Percentiles rank a stretch among this genome's conserved stretches.
These are phyloP conservation scores for Lydus trimaculatus DNA, from an alignment of 2,888 invertebrate genomes.

Conservation along the genomic window DNA sequence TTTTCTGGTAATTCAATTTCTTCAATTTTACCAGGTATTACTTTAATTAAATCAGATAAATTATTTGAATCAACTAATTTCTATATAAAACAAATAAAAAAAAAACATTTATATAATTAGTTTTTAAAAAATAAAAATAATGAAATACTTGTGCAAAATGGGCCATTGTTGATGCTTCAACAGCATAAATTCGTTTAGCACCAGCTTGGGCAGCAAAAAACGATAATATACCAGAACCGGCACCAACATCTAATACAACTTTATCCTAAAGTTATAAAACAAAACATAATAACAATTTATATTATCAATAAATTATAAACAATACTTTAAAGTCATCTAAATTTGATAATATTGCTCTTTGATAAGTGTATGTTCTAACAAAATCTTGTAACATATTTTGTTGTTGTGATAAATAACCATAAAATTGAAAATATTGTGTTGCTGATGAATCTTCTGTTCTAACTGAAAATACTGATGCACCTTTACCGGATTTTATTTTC, in stretches of 20 bases:
- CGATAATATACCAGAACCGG: constrained; percentile 97
- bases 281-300: neutral
- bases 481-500: constrained; percentile 76
- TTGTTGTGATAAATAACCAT: constrained; percentile 98
- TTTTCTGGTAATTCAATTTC: constrained; percentile 95
- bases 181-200: constrained; percentile 95
- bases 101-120: neutral
- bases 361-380: constrained; percentile 97
- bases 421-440: constrained; percentile 99
- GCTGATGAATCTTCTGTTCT: constrained; percentile 98
- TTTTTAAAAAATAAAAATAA: neutral
- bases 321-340: constrained; percentile 80
- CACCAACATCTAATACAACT: constrained; percentile 96
- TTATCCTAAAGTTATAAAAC: constrained; percentile 68
- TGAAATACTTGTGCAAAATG: constrained; percentile 80
- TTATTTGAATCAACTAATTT: constrained; percentile 90
- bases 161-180: constrained; percentile 99
- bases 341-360: constrained; percentile 94
- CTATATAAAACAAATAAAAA: constrained; percentile 55
- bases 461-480: constrained; percentile 88
- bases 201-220: constrained; percentile 99
- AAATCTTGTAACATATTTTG: constrained; percentile 99
- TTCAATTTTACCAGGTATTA: constrained; percentile 96
- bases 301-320: constrained; percentile 34
- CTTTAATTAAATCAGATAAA: constrained; percentile 85